phyloP scores from a whole-genome alignment of 1,140 invertebrate genomes.

The Drosophila repleta region DNA sequence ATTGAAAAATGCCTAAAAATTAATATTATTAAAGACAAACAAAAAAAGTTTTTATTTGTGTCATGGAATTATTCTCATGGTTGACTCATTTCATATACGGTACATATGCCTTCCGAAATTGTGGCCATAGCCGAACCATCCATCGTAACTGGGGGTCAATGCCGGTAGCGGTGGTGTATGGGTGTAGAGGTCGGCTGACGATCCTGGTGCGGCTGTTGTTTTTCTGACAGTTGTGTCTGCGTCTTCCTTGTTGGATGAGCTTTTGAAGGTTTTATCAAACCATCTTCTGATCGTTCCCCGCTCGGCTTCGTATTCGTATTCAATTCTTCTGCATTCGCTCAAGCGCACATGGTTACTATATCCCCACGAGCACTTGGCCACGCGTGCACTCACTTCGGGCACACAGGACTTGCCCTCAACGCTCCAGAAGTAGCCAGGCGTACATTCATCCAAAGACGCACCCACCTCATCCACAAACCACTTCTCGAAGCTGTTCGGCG shows the following conservation, averaged over 20 bases:
- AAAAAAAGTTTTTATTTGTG: too few relatives aligned
- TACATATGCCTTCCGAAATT: slow-evolving; percentile 11
- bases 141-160: neutral
- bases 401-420: neutral
- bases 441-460: neutral
- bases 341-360: neutral
- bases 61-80: neutral
- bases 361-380: neutral
- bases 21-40: too few relatives aligned
- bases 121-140: slow-evolving; percentile 28
- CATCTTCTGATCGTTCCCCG: slow-evolving; percentile 5
- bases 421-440: neutral
- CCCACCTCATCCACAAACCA: neutral
- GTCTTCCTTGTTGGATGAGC: accelerated
- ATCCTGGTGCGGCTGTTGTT: too few relatives aligned
- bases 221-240: accelerated
- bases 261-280: slow-evolving; percentile 1
- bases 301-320: neutral
- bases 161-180: neutral
- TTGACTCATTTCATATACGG: neutral
- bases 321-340: slow-evolving; percentile 4
- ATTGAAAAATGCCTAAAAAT: too few relatives aligned
- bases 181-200: accelerated
- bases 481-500: neutral
- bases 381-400: neutral